Base-by-base conservation (phyloP, 2,888 invertebrate species). In the Subacronicta megacephala region DNA sequence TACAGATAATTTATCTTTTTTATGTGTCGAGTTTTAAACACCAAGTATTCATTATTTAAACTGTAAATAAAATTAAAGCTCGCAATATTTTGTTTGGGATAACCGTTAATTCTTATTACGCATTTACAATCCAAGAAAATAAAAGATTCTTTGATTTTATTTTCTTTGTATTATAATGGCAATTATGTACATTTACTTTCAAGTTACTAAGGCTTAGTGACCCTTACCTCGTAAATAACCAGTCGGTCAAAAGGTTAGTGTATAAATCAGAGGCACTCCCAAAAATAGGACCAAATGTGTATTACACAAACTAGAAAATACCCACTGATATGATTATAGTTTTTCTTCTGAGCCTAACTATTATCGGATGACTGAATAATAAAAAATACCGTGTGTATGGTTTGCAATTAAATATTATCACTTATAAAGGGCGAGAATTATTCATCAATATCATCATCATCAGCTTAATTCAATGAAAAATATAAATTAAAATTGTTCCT, bases 401-500 rank as follows among this genome's bases (percentile, higher is more conserved):
- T n/a, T n/a, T n/a, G n/a, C n/a, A n/a, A n/a, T n/a, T n/a, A 68
- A 64, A 65, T 37, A 12, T 45, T 56, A 37, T 52, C 51, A 46
- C 23, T 50, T 52, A 53, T 55, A 64, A 60, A 55, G 33, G 41
- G 31, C 23, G 26, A 23, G 18, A 54, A 50, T 52, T 46, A n/a
- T n/a, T n/a, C n/a, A n/a, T 37, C 46, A 13, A 31, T 41, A 42
- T 61, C 55, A 58, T 54, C 40, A 20, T 45, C 33, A n/a, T 13
- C 16, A 38, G 33, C 33, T 46, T 43, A 16, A 41, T 66, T 52
- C 49, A 44, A 57, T 62, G 12, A 45, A 55, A 16, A 52, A 29
- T 44, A 35, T 53, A 42, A 43, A 53, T 55, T 55, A 50, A 42
- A 70, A 65, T 61, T 56, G 51, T 63, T 58, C 37, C 45, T 54